Evolutionary conservation across 1,140 invertebrate genomes (phyloP).

Genomic region (Solenopsis invicta): DNA sequence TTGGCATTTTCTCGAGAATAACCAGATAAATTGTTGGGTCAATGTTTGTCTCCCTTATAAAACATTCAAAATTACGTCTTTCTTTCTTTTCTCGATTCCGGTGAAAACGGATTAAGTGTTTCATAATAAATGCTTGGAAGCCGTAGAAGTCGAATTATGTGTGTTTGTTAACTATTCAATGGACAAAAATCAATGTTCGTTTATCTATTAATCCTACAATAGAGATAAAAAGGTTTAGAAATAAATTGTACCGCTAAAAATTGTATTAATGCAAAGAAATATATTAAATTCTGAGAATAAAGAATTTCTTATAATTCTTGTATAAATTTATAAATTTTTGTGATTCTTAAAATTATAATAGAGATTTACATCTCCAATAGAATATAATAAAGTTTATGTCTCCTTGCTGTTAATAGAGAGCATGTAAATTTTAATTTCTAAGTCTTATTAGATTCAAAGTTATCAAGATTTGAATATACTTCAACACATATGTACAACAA

Average conservation of each 20-base stretch:
- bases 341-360: no score
- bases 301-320: neutral
- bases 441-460: conserved; percentile 18
- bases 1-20: conserved; percentile 23
- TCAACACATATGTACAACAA: conserved; percentile 32
- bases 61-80: conserved; percentile 24
- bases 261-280: neutral
- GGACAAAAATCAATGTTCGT: neutral
- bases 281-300: neutral
- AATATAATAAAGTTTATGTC: no score
- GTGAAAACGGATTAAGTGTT: conserved; percentile 43
- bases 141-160: neutral
- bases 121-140: conserved; percentile 50
- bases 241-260: neutral
- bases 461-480: conserved; percentile 45
- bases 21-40: conserved; percentile 17
- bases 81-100: neutral
- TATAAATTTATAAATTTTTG: no score
- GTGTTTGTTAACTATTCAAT: conserved; percentile 27
- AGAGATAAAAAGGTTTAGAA: neutral
- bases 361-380: neutral
- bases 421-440: conserved; percentile 7
- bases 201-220: neutral
- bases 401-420: neutral
- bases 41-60: conserved; percentile 15